Evolutionary conservation across 37 sponge, comb jelly and placozoan species (phyloP), one percentile per base, ranked within the genome.

Genomic region (Spongia lamella): DNA sequence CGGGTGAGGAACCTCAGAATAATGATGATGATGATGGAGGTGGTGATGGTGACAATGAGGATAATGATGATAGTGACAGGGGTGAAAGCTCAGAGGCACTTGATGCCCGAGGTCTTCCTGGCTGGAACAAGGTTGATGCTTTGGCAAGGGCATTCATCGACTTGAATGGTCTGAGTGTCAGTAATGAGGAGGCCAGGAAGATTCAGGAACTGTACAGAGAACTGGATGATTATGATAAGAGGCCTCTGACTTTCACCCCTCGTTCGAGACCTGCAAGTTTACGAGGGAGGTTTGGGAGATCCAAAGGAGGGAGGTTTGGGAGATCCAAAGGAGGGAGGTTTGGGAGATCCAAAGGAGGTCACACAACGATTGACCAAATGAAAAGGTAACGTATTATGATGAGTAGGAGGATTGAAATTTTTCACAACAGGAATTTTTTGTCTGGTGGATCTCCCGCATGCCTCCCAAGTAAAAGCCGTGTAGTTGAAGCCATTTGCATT

Each of bases 71-170:
- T 25, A 20, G 38, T 14, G 25, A 1, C 51, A 34, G 7, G 3
- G 17, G 1, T 7, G 47, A 67, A 21, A 29, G 3, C 16, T 55
- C 66, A 33, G 69, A 35, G 14, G 68, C 79, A 0, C 1, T 55
- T 3, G 68, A 78, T 35, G 37, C 56, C 14, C 0, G 14, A 30
- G 68, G 79, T 1, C 2, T 78, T 0, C 60, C 79, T 27, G 80
- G 80, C 0, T 79, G 71, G 80, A 70, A 70, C 21, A 70, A 38
- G 33, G 80, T 79, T 34, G 80, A 68, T 21, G 33, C 36, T 35
- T 38, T 79, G 61, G 69, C 80, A 24, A 16, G 24, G 52, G 62
- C 70, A 5, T 52, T 79, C 0, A n/a, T 70, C 0, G 17, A 2
- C 9, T 52, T 70, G 33, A 4, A 5, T 7, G 71, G 80, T 0